Base-by-base conservation (phyloP, 2,797 vertebrate genomes). In the Gymnocypris eckloni region DNA sequence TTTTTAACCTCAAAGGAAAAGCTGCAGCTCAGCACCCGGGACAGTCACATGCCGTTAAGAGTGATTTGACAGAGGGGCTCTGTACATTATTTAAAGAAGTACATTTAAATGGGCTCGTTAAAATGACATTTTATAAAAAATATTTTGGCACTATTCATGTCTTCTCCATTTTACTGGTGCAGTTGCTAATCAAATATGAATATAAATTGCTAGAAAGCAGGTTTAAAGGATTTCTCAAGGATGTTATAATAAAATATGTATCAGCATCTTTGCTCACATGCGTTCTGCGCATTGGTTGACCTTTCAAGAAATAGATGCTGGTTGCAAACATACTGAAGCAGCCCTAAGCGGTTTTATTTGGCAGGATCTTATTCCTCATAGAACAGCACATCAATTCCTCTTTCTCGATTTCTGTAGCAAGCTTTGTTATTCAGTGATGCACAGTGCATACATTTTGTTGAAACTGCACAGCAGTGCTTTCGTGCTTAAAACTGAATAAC, bases 231-330 rank as follows among this genome's bases (percentile, higher is more conserved):
- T 75, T 82, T 81, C 84, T 88, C 72, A 78, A 75, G 84, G 43
- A 84, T 82, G 56, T 76, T 82, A 85, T 78, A 72, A 80, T 50
- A 77, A 86, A 82, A 79, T 66, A 37, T 77, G 75, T 75, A 87
- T 85, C 85, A 48, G 67, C 48, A 66, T 86, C 84, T 83, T 86
- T 80, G 45, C 39, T 81, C 67, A 78, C 82, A 48, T 81, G 73
- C 82, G 82, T 81, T 86, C 39, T 64, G 78, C n/a, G 28, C 82
- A 67, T 82, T 77, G 77, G 50, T 86, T 89, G 87, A 88, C 88
- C 86, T 88, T 89, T 85, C 64, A 79, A 89, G 76, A 86, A 86
- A 67, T 70, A 87, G 82, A 84, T 80, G 41, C 39, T 82, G 78
- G 79, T 83, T 84, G 72, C 86, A 90, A 79, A 85, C 72, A 81